Evolutionary conservation across 2,888 invertebrate species (phyloP).

Genomic region (Spicauda simplicius): DNA sequence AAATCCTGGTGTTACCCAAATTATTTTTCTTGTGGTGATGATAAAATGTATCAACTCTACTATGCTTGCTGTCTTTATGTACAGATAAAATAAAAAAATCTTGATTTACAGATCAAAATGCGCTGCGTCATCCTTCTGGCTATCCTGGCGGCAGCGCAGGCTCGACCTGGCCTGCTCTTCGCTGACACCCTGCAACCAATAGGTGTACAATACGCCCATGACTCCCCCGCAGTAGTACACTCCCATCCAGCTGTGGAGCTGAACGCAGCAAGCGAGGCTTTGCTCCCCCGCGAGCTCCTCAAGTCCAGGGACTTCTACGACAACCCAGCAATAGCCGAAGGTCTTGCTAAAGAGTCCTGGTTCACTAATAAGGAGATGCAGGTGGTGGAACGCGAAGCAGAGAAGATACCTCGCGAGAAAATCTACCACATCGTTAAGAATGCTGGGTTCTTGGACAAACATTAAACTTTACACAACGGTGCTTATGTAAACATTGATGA

Average conservation of each 20-base stretch:
- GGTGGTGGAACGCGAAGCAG: conserved; percentile 91
- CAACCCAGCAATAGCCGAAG: conserved; percentile 89
- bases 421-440: conserved; percentile 90
- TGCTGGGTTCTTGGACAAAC: conserved; percentile 86
- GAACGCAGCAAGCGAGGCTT: conserved; percentile 89
- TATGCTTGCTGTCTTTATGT: no score
- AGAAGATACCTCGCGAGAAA: conserved; percentile 91
- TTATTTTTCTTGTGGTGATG: no score
- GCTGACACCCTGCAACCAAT: conserved; percentile 72
- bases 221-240: conserved; percentile 58
- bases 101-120: conserved; percentile 47
- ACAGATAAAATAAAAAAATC: neutral
- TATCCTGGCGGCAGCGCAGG: conserved; percentile 69
- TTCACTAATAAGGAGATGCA: conserved; percentile 91
- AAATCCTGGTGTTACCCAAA: no score
- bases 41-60: no score
- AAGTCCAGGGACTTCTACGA: conserved; percentile 90
- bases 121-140: conserved; percentile 58
- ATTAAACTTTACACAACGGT: conserved; percentile 46
- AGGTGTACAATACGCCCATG: conserved; percentile 79
- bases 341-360: conserved; percentile 92
- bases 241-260: conserved; percentile 90
- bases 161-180: conserved; percentile 77
- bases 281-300: conserved; percentile 88
- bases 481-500: neutral